Evolutionary conservation across 1,140 invertebrate species (phyloP).

Genomic region (Trachelipus rathkii): DNA sequence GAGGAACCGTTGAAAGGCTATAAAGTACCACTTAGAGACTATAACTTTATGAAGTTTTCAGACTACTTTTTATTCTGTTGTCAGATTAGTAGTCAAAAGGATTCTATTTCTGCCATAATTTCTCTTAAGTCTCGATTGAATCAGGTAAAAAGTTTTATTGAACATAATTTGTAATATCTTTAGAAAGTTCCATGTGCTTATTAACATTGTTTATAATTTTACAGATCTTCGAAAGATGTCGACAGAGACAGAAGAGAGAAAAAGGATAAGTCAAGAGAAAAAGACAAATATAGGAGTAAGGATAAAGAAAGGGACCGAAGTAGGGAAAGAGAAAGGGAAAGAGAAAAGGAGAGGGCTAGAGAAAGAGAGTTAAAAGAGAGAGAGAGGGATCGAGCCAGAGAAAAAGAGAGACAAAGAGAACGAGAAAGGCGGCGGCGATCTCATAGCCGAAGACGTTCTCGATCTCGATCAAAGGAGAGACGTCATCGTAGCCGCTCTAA

Average conservation of each 20-base stretch:
- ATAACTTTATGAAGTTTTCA: too few species aligned
- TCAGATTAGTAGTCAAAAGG: too few species aligned
- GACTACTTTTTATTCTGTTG: too few species aligned
- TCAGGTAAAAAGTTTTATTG: too few species aligned
- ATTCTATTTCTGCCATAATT: too few species aligned
- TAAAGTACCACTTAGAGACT: too few species aligned
- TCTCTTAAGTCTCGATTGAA: too few species aligned
- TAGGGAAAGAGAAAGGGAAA: slow-evolving; percentile 21
- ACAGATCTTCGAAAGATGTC: background rate
- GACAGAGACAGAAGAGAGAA: slow-evolving; percentile 18
- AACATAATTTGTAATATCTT: too few species aligned
- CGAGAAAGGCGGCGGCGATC: slow-evolving; percentile 7
- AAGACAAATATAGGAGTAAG: background rate
- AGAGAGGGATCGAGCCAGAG: background rate
- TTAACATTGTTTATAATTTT: background rate
- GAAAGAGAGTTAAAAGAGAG: slow-evolving; percentile 8
- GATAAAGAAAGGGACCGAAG: slow-evolving; percentile 23
- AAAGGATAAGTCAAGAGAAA: background rate
- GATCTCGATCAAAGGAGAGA: slow-evolving; percentile 32
- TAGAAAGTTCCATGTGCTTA: too few species aligned
- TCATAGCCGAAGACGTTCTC: slow-evolving; percentile 43
- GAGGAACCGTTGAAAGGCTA: too few species aligned
- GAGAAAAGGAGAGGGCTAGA: slow-evolving; percentile 16
- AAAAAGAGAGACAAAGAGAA: slow-evolving; percentile 19
- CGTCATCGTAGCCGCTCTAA: background rate